Evolutionary conservation across 2,113 vertebrate species (phyloP).

Genomic region (Corythoichthys haematopterus): DNA sequence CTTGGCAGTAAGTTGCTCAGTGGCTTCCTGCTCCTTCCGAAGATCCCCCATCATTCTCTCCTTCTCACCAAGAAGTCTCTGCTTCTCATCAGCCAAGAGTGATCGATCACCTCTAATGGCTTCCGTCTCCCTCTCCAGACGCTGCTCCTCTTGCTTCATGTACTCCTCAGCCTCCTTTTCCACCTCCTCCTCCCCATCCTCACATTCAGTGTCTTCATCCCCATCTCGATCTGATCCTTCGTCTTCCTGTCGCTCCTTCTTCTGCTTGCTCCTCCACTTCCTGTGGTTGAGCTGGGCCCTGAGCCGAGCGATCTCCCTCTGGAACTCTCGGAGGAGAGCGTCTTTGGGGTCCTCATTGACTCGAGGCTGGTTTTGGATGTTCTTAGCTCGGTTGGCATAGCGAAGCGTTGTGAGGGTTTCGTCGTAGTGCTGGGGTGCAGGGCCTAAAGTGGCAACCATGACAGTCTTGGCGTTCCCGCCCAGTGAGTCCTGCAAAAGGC

Average conservation of each 20-base stretch:
- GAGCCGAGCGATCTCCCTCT: conserved; percentile 88
- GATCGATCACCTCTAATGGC: conserved; percentile 90
- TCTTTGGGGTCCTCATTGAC: conserved; percentile 98
- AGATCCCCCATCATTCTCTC: conserved; percentile 95
- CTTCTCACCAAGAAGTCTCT: conserved; percentile 90
- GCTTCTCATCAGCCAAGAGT: conserved; percentile 89
- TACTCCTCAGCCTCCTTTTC: conserved; percentile 82
- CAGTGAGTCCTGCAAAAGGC: conserved; percentile 92
- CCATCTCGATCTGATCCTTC: conserved; percentile 49
- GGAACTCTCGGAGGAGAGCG: conserved; percentile 89
- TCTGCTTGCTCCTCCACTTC: conserved; percentile 75
- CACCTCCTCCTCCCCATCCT: conserved; percentile 51
- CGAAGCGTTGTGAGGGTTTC: conserved; percentile 93
- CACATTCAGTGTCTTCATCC: conserved; percentile 66
- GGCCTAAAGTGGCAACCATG: conserved; percentile 95
- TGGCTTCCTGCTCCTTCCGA: conserved; percentile 88
- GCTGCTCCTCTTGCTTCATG: conserved; percentile 87
- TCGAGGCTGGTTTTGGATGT: conserved; percentile 94
- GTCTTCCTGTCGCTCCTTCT: conserved; percentile 78
- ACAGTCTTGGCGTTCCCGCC: conserved; percentile 95
- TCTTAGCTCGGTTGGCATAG: conserved; percentile 95
- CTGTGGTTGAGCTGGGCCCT: conserved; percentile 89
- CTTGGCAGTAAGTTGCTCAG: conserved; percentile 86
- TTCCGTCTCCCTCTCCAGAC: conserved; percentile 87
- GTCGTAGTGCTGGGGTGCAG: conserved; percentile 85